Evolutionary conservation across 2,888 invertebrate species (phyloP), one percentile per base, ranked within the genome.

Genomic region (Zele albiditarsus): DNA sequence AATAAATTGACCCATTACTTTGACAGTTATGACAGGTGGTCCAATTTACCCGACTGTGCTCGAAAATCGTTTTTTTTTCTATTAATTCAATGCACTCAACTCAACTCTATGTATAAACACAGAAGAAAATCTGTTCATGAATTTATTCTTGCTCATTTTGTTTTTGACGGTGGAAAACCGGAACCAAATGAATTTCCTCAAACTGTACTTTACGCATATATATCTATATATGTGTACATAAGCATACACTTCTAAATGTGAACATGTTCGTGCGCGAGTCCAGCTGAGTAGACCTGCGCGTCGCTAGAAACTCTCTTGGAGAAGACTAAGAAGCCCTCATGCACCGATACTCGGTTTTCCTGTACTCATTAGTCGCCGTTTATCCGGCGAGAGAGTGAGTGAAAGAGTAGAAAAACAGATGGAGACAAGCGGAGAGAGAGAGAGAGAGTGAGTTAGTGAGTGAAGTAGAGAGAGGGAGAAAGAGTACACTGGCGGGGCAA

Each of bases 351-450:
- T 79, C 70, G 78, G 76, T 80, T 79, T 79, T 78, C 78, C 77
- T 78, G 77, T 79, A 81, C 80, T 81, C 80, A 80, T 80, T 81
- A 80, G 80, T 78, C 79, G 77, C 67, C 77, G 79, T 81, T 81
- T 81, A 75, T 75, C 75, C 71, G 53, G 53, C 53, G 65, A 57
- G 38, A 66, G 60, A 60, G 28, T 28, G 60, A 60, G 60, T 27
- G 60, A 60, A 28, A 60, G 60, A 60, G 5, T 16, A 27, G 60
- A 60, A 28, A 60, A 16, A 60, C 16, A 60, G 28, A 53, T 46
- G n/a, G n/a, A 46, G n/a, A 46, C n/a, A 46, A 46, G n/a, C 6
- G 16, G 25, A 25, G 57, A 58, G 25, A 20, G 25, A 23, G 14
- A 27, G 12, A 60, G 16, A 27, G 31, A 63, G 63, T 16, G 23